Base-by-base conservation (phyloP, 2,797 vertebrate species). In the Clarias laeviceps region DNA sequence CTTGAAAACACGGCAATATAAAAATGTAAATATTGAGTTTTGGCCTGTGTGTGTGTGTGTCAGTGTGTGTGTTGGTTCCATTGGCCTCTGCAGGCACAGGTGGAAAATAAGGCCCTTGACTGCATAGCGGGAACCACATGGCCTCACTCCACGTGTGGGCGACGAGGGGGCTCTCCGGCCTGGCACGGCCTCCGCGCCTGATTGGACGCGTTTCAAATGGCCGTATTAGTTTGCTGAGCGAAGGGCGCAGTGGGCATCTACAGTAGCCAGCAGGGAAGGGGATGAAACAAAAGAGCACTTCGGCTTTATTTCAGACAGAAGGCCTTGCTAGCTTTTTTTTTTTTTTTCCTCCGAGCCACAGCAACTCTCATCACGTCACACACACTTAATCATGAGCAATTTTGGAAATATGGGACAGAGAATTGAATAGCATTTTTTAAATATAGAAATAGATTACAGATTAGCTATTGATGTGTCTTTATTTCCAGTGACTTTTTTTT, bases 51-150 rank as follows among this genome's bases (percentile, higher is more conserved):
- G 69, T 56, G n/a, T 70, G 56, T n/a, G 69, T 73, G 59, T 76
- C 34, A 62, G 78, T 50, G 87, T 87, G 90, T 78, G 74, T 76
- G 73, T 69, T 80, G 56, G 87, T 40, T 64, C 37, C 37, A 73
- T 84, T 74, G 87, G 87, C 85, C 90, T 87, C 88, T 40, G 88
- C 84, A 92, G 90, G 90, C 93, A 92, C 95, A 96, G 95, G 95
- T 95, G 95, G 94, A 92, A 82, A 92, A 93, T 93, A 90, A 92
- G 94, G 91, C 93, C 88, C 90, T 62, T 78, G 91, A 93, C 89
- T 82, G 92, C 96, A 93, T 92, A 94, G 89, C 65, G 95, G 89
- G 95, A 92, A 93, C 94, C 96, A 96, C 96, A 96, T 96, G 95
- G 95, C 93, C 93, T 91, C 87, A 82, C 94, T 93, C 95, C 90